phyloP scores from a whole-genome alignment of 2,113 vertebrate species.

The Mormoops blainvillei region DNA sequence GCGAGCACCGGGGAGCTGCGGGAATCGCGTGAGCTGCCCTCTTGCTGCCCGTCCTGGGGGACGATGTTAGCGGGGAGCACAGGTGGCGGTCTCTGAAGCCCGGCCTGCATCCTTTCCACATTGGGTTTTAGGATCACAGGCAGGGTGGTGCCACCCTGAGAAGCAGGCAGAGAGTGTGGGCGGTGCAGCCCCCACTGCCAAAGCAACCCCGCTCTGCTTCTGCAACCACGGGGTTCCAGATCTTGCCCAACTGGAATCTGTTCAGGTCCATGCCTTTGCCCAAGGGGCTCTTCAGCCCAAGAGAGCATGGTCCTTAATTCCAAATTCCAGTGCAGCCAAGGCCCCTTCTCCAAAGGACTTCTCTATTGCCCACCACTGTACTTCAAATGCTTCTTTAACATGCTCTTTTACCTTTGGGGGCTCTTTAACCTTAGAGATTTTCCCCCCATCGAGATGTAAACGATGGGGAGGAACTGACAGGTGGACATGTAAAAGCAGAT shows the following conservation, averaged over 20 bases:
- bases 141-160: background rate
- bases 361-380: background rate
- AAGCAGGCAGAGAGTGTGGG: background rate
- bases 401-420: background rate
- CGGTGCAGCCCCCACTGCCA: background rate
- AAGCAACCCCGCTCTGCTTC: background rate
- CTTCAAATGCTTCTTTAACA: background rate
- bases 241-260: background rate
- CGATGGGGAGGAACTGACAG: too few species aligned
- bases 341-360: background rate
- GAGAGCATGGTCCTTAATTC: background rate
- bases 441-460: background rate
- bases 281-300: too few species aligned
- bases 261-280: accelerated
- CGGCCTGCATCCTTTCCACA: background rate
- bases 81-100: background rate
- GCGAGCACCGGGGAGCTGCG: background rate
- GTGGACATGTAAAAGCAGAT: background rate
- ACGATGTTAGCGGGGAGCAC: accelerated
- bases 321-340: background rate
- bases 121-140: background rate
- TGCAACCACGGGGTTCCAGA: background rate
- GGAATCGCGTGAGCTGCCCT: accelerated
- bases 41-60: background rate
- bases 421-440: background rate